Evolutionary conservation across 2,888 invertebrate genomes (phyloP).

Genomic region (Biston stratarius): DNA sequence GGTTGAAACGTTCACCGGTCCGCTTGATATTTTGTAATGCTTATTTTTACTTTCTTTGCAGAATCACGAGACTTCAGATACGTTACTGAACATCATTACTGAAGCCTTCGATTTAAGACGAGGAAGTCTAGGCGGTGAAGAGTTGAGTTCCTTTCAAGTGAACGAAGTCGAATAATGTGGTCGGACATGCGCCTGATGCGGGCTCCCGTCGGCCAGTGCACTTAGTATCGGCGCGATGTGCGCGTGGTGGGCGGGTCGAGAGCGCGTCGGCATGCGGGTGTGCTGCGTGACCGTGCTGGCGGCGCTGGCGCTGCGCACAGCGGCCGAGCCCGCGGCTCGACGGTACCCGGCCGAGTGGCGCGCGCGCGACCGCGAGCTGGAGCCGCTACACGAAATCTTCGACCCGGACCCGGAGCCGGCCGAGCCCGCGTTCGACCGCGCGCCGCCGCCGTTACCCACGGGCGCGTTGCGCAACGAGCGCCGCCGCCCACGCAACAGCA

Average conservation of each 20-base stretch:
- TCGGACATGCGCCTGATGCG: slow-evolving; percentile 75
- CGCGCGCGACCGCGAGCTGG: slow-evolving; percentile 59
- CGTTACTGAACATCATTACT: slow-evolving; percentile 2
- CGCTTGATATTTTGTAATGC: neutral
- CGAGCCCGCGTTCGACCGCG: slow-evolving; percentile 54
- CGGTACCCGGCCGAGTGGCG: slow-evolving; percentile 73
- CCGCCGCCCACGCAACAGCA: slow-evolving; percentile 68
- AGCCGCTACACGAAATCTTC: slow-evolving; percentile 75
- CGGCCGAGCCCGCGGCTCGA: slow-evolving; percentile 73
- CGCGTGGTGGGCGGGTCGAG: slow-evolving; percentile 73
- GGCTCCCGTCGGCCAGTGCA: slow-evolving; percentile 69
- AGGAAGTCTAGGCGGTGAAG: slow-evolving; percentile 47
- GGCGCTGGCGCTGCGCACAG: slow-evolving; percentile 76
- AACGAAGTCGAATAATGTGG: slow-evolving; percentile 75
- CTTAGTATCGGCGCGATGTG: slow-evolving; percentile 76
- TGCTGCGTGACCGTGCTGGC: slow-evolving; percentile 77
- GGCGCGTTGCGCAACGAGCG: slow-evolving; percentile 71
- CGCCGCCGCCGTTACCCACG: slow-evolving; percentile 63
- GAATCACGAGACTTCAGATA: slow-evolving; percentile 13
- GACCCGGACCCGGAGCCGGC: slow-evolving; percentile 66
- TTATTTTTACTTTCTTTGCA: slow-evolving; percentile 34
- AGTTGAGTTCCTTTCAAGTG: slow-evolving; percentile 39
- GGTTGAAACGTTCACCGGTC: no score
- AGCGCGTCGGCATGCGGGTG: slow-evolving; percentile 76
- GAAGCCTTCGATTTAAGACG: slow-evolving; percentile 52